Evolutionary conservation across 2,113 vertebrate species (phyloP).

Genomic region (Zosterops lateralis): DNA sequence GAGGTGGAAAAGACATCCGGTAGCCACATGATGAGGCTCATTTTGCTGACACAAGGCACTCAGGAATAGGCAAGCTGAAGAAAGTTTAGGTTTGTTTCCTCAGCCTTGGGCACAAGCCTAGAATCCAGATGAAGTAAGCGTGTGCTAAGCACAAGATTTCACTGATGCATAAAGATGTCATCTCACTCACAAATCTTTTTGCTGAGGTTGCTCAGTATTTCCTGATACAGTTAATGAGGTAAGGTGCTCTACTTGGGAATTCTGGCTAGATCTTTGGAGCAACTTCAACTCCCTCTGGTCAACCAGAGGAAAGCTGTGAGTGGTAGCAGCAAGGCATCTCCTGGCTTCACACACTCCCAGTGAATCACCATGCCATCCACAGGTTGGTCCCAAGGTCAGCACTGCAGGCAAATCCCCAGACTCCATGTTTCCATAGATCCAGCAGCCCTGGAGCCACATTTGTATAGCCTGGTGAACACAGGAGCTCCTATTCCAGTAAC

Average conservation of each 20-base stretch:
- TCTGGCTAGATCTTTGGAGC: not conserved
- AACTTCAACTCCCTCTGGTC: not conserved
- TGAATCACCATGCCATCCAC: not conserved
- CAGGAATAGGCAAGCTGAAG: constrained; percentile 31
- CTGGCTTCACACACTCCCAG: not conserved
- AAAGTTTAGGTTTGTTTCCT: constrained; percentile 53
- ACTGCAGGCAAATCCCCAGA: not conserved
- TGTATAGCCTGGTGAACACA: not conserved
- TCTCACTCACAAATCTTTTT: constrained; percentile 17
- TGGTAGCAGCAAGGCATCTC: not conserved
- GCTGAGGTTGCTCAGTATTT: constrained; percentile 12
- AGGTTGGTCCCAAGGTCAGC: not conserved
- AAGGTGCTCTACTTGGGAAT: not conserved
- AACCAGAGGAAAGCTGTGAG: not conserved
- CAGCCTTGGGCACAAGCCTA: constrained; percentile 42
- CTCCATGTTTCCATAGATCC: not conserved
- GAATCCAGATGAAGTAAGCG: constrained; percentile 38
- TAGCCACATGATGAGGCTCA: not conserved
- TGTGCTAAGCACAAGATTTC: not conserved
- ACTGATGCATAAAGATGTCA: constrained; percentile 5
- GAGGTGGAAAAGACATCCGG: not conserved
- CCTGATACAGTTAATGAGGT: not conserved
- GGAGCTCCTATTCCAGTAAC: not conserved
- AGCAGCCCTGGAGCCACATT: not conserved
- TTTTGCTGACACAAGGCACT: constrained; percentile 49